These are phyloP conservation scores for Epirrhoe tristata DNA, from an alignment of 2,888 invertebrate genomes.

Conservation along the genomic window DNA sequence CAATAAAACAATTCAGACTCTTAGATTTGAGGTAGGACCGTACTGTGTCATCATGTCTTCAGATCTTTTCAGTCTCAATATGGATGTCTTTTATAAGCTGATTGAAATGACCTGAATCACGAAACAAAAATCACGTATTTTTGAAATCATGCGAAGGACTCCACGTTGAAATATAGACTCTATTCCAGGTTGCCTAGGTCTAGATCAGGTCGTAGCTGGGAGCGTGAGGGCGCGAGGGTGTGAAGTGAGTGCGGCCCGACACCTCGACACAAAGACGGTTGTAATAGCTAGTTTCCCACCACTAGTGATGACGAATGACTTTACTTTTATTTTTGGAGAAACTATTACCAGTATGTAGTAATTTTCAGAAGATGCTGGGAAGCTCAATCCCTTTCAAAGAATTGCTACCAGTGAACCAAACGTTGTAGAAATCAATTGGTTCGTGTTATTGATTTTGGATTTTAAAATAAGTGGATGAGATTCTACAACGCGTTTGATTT, in stretches of 20 bases:
- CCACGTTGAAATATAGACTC: slow-evolving; percentile 15
- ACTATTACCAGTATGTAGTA: no score
- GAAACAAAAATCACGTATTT: slow-evolving; percentile 11
- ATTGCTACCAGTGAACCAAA: no score
- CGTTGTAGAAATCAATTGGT: no score
- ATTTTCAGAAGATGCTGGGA: no score
- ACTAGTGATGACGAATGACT: slow-evolving; percentile 54
- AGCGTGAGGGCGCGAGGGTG: slow-evolving; percentile 43
- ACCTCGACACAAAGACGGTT: slow-evolving; percentile 77
- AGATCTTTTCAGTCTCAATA: not conserved
- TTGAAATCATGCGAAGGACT: slow-evolving; percentile 1
- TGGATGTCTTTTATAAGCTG: not conserved
- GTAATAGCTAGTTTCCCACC: slow-evolving; percentile 75
- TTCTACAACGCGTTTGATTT: no score
- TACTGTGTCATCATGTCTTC: no score
- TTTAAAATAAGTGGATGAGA: no score
- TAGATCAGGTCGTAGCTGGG: slow-evolving; percentile 1
- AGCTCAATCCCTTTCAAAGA: no score
- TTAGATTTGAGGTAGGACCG: no score
- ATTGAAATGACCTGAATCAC: slow-evolving; percentile 22
- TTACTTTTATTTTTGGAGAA: slow-evolving; percentile 46
- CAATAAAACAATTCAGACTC: no score
- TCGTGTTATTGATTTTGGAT: no score
- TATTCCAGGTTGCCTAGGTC: slow-evolving; percentile 15
- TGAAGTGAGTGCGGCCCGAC: slow-evolving; percentile 70